Evolutionary conservation across 92 coral and sea anemone genomes (phyloP).

Genomic region (Phenganax subtilis): DNA sequence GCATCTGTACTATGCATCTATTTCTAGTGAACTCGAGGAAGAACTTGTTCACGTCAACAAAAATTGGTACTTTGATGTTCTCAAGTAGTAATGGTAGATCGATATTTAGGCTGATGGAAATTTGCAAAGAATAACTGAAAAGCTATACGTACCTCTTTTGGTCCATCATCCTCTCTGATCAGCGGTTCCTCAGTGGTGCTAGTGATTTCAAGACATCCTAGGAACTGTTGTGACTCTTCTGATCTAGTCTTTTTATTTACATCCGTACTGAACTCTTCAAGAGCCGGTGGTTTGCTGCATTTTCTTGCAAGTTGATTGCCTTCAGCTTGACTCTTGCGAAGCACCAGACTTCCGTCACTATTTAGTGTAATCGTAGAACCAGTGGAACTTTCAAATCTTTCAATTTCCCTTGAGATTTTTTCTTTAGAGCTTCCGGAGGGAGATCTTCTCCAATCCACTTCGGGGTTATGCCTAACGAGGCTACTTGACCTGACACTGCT

Average conservation of each 20-base stretch:
- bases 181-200: constrained; percentile 30
- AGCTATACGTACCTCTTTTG: constrained; percentile 5
- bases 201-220: constrained; percentile 34
- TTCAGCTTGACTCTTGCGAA: neutral
- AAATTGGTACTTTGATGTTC: no score
- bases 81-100: no score
- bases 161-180: constrained; percentile 1
- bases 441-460: neutral
- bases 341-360: constrained; percentile 16
- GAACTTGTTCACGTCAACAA: no score
- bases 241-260: neutral
- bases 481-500: neutral
- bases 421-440: neutral
- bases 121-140: neutral
- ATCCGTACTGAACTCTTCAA: neutral
- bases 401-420: neutral
- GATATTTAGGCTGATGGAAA: neutral
- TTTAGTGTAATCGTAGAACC: neutral
- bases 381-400: neutral
- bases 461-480: neutral
- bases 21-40: no score
- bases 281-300: neutral
- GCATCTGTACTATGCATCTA: no score
- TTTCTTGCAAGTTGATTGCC: constrained; percentile 1
- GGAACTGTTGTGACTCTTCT: constrained; percentile 18